Base-by-base conservation (phyloP, 35 echinoderm and acorn worm genomes). In the Apostichopus parvimensis region DNA sequence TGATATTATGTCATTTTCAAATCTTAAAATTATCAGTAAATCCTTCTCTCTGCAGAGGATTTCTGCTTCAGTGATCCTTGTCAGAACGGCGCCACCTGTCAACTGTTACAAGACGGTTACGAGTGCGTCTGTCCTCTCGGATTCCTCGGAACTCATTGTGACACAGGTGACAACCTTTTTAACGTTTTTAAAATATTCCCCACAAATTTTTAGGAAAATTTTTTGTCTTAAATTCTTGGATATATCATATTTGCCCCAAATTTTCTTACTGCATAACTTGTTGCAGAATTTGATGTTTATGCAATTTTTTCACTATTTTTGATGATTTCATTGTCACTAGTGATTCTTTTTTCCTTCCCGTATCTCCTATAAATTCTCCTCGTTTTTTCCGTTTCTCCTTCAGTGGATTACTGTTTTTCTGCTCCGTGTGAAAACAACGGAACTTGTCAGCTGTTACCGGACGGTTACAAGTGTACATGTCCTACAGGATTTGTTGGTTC, bases 11-110 rank as follows among this genome's bases (percentile, higher is more conserved):
- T 45, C 34, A 45, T 45, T 45, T 45, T 45, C 34, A 45, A 45
- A 45, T 0, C 2, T 4, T 17, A 17, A 9, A 6, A 45, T 45
- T 45, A 45, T 4, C 34, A 45, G 34, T 45, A 45, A 45, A 45
- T 45, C 34, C 1, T 87, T 58, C 9, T 17, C 52, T 77, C 23
- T 23, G 91, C 87, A 96, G 79, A 84, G 94, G 13, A 86, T 57
- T 89, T 87, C 57, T 96, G 95, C 88, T 24, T 22, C n/a, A 92
- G 77, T 57, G 90, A 96, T 85, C 93, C 95, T 61, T 96, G 95
- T 94, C 77, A 89, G 23, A 96, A 96, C 77, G 82, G 91, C 11
- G 95, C 89, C 57, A 90, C 84, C 6, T 96, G 95, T 91, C 66
- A 60, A 14, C 77, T 94, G 9, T 23, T 64, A 28, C 53, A 90